These are phyloP conservation scores for Prionace glauca DNA, from an alignment of 2,797 vertebrate genomes.

Conservation along the genomic window DNA sequence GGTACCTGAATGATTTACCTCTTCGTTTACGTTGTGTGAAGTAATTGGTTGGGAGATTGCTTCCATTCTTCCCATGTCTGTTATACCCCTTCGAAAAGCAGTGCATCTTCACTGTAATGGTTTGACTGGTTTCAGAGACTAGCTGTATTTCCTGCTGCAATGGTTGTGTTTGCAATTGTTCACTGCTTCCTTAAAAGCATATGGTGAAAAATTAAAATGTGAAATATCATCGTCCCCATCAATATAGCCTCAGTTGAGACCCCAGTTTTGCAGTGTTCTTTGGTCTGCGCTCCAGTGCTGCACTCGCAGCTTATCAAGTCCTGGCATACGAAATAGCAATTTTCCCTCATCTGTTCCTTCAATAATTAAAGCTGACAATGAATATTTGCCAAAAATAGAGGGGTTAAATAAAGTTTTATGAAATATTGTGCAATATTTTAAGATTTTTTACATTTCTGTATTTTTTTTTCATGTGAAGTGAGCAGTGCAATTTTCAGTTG, in stretches of 20 bases:
- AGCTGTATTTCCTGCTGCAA: not conserved
- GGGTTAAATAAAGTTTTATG: not conserved
- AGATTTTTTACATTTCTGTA: not conserved
- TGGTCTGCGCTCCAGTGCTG: not conserved
- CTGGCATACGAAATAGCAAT: not conserved
- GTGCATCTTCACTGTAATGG: not conserved
- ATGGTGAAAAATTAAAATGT: not conserved
- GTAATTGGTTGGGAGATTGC: not conserved
- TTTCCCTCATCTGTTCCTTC: not conserved
- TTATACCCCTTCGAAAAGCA: not conserved
- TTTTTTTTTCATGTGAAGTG: not conserved
- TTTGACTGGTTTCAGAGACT: not conserved
- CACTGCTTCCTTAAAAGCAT: not conserved
- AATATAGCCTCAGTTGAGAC: not conserved
- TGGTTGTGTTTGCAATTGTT: not conserved
- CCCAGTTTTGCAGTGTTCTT: not conserved
- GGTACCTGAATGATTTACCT: not conserved
- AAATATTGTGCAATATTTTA: not conserved
- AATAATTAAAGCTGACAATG: not conserved
- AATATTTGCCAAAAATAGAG: not conserved
- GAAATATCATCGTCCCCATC: not conserved
- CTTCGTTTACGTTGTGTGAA: not conserved
- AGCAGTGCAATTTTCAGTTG: not conserved
- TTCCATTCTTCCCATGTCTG: not conserved
- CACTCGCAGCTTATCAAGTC: not conserved